phyloP scores from a whole-genome alignment of 2,888 invertebrate species.

The Leptinotarsa tumamoca region DNA sequence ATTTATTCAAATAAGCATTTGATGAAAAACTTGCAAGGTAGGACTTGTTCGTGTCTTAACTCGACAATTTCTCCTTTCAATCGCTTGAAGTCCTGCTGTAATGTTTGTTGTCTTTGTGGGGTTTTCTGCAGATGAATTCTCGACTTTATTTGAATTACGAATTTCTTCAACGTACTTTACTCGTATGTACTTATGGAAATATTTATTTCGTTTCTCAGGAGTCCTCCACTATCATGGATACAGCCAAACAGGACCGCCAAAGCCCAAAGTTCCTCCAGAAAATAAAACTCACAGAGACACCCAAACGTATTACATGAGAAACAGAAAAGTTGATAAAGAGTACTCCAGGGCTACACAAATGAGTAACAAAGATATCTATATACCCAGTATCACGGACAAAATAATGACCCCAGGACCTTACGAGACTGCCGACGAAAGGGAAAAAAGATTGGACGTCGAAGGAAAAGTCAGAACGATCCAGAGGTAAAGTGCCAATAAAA shows the following conservation, averaged over 20 bases:
- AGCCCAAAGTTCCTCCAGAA: constrained; percentile 69
- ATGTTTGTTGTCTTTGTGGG: too few species aligned
- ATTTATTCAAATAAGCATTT: too few species aligned
- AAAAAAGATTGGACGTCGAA: constrained; percentile 70
- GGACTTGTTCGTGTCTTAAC: neutral
- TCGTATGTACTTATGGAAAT: neutral
- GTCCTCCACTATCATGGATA: constrained; percentile 84
- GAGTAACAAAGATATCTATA: constrained; percentile 69
- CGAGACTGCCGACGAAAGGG: constrained; percentile 75
- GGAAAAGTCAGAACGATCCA: constrained; percentile 72
- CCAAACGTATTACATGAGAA: constrained; percentile 72
- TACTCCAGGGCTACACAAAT: constrained; percentile 75
- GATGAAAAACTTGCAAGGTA: neutral
- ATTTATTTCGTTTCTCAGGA: constrained; percentile 52
- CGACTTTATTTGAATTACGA: too few species aligned
- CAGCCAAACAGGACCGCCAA: constrained; percentile 81
- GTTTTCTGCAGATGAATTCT: too few species aligned
- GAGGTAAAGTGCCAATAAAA: constrained; percentile 57
- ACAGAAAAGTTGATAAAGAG: constrained; percentile 70
- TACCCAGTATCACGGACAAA: constrained; percentile 74
- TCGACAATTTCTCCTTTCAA: neutral
- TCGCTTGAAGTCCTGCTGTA: too few species aligned
- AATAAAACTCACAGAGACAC: constrained; percentile 73
- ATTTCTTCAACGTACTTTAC: too few species aligned
- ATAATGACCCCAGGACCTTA: constrained; percentile 74